phyloP scores from a whole-genome alignment of 2,888 invertebrate species.

The Spicauda simplicius region DNA sequence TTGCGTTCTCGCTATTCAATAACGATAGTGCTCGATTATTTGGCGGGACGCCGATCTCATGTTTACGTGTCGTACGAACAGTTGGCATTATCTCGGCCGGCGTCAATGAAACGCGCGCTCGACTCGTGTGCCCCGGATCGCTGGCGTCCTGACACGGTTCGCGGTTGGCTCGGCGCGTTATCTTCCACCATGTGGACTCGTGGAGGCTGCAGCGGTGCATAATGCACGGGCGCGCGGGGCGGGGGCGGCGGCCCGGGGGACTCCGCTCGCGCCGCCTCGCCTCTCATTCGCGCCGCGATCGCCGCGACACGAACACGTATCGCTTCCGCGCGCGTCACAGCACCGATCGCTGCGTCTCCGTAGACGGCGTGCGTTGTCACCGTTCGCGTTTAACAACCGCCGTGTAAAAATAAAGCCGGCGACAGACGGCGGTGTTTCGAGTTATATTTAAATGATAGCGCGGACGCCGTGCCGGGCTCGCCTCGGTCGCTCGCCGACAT shows the following conservation, averaged over 20 bases:
- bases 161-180: conserved; percentile 54
- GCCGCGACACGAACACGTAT: conserved; percentile 54
- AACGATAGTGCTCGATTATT: conserved; percentile 39
- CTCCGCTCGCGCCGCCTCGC: conserved; percentile 57
- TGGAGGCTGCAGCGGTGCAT: conserved; percentile 78
- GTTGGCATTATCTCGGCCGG: conserved; percentile 61
- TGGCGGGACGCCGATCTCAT: conserved; percentile 49
- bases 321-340: conserved; percentile 43
- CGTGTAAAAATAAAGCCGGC: conserved; percentile 83
- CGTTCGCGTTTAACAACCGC: conserved; percentile 63
- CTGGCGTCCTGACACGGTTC: conserved; percentile 56
- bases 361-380: conserved; percentile 66
- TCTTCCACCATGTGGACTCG: conserved; percentile 73
- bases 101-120: conserved; percentile 73
- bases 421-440: conserved; percentile 77
- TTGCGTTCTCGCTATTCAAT: conserved; percentile 8
- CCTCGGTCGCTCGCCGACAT: conserved; percentile 72
- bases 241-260: conserved; percentile 42
- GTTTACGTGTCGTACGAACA: conserved; percentile 65
- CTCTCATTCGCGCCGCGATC: conserved; percentile 67
- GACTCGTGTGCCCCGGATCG: conserved; percentile 56
- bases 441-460: conserved; percentile 84
- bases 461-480: conserved; percentile 69
- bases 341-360: conserved; percentile 55
- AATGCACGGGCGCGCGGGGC: conserved; percentile 59